Evolutionary conservation across 2,888 invertebrate genomes (phyloP), one percentile per base, ranked within the genome.

Genomic region (Magallana nippona): DNA sequence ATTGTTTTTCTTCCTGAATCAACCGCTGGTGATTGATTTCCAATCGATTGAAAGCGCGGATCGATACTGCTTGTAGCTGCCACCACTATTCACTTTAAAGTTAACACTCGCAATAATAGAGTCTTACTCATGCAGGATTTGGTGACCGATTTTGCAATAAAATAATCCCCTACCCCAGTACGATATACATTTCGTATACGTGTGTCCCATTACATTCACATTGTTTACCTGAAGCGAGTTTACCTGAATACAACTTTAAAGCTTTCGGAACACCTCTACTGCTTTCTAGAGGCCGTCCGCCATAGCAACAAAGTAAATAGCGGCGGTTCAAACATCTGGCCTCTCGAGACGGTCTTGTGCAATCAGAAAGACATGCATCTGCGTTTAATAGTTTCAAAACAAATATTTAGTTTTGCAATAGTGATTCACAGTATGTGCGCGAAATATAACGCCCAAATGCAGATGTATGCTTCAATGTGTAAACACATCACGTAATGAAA

Each of bases 251-350:
- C 2, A 62, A 44, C 10, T 17, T 71, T 27, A 22, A 71, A 27
- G 27, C 71, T 22, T 32, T 71, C 71, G 71, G 71, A 71, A 71
- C 71, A 71, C 71, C 71, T 71, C 71, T 71, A 13, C 32, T 32
- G 71, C 13, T 71, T 71, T 27, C 27, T 32, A 15, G 15, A 19
- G 71, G 13, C 71, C 71, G 27, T 0, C 71, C 13, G 71, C 32
- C 71, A 71, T 71, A 71, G 71, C 71, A 71, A 27, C 71, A 10
- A 32, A 22, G 71, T 27, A 27, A 27, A 71, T 27, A 71, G 27
- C 10, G 71, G 71, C 13, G 71, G 19, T 71, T 71, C 15, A 62
- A 62, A 62, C 27, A 71, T 15, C 15, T 44, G 44, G 44, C 44
- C 44, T 44, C 44, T 8, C 44, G 44, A 44, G 44, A 44, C 44